Evolutionary conservation across 2,113 vertebrate genomes (phyloP).

Genomic region (Haemorhous mexicanus): DNA sequence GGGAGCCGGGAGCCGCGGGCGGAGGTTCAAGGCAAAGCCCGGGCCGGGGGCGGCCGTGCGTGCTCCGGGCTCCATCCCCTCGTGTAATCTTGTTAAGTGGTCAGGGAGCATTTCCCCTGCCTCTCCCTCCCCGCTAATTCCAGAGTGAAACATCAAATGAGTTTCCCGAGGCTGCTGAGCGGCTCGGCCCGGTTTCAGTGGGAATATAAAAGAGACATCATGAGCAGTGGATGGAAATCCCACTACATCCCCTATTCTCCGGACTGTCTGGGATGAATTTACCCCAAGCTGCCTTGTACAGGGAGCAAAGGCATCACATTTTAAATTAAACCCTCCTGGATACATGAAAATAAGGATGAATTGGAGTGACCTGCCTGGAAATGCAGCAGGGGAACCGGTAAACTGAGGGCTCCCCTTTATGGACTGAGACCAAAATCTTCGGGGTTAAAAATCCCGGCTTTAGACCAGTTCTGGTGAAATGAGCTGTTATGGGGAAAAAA

Average conservation of each 20-base stretch:
- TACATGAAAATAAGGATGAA: background rate
- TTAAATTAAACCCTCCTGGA: background rate
- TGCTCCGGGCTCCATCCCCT: background rate
- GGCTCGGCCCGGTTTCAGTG: background rate
- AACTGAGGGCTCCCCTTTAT: rapidly evolving
- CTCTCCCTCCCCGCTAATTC: constrained; percentile 21
- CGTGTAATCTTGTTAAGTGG: constrained; percentile 80
- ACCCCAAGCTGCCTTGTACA: background rate
- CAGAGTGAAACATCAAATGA: constrained; percentile 46
- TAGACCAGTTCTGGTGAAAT: background rate
- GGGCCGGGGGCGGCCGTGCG: constrained; percentile 55
- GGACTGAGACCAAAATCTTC: background rate
- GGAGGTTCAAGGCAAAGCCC: constrained; percentile 52
- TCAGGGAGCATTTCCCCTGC: constrained; percentile 13
- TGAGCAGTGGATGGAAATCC: rapidly evolving
- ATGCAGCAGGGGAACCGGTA: rapidly evolving
- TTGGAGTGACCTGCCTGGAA: background rate
- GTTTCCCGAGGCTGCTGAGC: background rate
- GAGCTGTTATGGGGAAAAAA: background rate
- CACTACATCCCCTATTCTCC: rapidly evolving
- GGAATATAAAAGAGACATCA: background rate
- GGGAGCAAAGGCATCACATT: rapidly evolving
- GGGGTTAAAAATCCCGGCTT: background rate
- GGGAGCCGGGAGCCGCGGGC: background rate
- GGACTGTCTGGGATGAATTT: background rate